phyloP scores from a whole-genome alignment of 2,888 invertebrate genomes.

The Lithophane ornitopus region DNA sequence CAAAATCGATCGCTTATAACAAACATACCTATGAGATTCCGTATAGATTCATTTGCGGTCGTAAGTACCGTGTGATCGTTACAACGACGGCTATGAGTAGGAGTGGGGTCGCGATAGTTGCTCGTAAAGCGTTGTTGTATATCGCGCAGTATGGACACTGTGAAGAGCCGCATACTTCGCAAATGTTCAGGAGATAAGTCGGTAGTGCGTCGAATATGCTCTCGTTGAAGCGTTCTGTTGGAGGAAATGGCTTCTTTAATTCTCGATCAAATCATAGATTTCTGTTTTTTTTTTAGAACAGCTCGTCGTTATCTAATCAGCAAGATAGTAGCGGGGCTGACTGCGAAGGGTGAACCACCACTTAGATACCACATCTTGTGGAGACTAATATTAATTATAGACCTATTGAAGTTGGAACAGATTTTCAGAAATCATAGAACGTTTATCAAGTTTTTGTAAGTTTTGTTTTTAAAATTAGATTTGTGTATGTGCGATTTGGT shows the following conservation, averaged over 20 bases:
- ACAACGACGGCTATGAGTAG: slow-evolving; percentile 66
- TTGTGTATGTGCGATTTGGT: too few relatives aligned
- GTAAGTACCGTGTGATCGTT: slow-evolving; percentile 53
- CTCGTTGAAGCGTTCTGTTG: slow-evolving; percentile 97
- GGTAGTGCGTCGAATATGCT: slow-evolving; percentile 97
- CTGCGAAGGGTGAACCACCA: too few relatives aligned
- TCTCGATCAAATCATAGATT: too few relatives aligned
- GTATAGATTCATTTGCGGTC: slow-evolving; percentile 43
- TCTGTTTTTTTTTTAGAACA: too few relatives aligned
- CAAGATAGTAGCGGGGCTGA: too few relatives aligned
- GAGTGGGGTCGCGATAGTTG: slow-evolving; percentile 67
- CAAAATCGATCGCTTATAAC: slow-evolving; percentile 24
- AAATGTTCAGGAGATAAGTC: slow-evolving; percentile 96
- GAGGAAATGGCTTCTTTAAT: slow-evolving; percentile 21
- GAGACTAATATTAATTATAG: too few relatives aligned
- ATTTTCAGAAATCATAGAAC: too few relatives aligned
- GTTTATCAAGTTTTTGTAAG: too few relatives aligned
- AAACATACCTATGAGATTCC: slow-evolving; percentile 53
- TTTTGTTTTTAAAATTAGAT: too few relatives aligned
- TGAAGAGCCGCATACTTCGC: slow-evolving; percentile 98
- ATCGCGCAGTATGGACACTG: slow-evolving; percentile 98
- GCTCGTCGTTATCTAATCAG: too few relatives aligned
- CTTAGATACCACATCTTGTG: too few relatives aligned
- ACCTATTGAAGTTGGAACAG: too few relatives aligned
- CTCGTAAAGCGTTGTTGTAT: slow-evolving; percentile 92